Conservation (phyloP, 2,113 vertebrate genomes). For the Notechis scutatus region DNA sequence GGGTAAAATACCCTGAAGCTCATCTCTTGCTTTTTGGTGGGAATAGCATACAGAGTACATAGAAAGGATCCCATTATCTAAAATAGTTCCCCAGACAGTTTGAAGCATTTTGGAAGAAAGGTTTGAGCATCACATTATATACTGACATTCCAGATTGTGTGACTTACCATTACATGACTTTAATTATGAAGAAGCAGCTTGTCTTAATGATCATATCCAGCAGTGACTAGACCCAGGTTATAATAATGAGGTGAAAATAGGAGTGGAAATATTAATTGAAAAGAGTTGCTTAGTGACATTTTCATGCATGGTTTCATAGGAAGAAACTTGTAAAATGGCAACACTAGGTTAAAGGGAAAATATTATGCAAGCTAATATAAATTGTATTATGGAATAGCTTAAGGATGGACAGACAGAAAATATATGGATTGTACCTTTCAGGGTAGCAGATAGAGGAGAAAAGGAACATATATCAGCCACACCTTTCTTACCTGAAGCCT, state of each 20-base stretch:
- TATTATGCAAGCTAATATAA: constrained; percentile 2
- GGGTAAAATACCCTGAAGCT: constrained; percentile 4
- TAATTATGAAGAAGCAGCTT: constrained; percentile 32
- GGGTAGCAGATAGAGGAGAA: not conserved
- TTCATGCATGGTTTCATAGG: not conserved
- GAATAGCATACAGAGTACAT: constrained; percentile 1
- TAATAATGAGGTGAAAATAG: constrained; percentile 19
- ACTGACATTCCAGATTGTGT: constrained; percentile 9
- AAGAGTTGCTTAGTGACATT: constrained; percentile 13
- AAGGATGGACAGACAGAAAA: not conserved
- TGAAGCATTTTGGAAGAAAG: constrained; percentile 20
- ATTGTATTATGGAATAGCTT: not conserved
- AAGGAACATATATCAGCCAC: not conserved
- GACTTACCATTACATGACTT: constrained; percentile 19
- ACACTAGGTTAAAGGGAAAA: not conserved
- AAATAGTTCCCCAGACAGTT: constrained; percentile 25
- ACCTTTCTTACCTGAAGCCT: not conserved
- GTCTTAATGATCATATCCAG: constrained; percentile 22
- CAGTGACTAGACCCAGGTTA: constrained; percentile 9
- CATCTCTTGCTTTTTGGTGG: constrained; percentile 14
- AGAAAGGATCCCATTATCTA: constrained; percentile 19
- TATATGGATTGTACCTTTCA: not conserved
- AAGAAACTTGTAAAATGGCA: constrained; percentile 11
- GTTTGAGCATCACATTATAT: not conserved
- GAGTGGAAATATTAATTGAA: constrained; percentile 34